Evolutionary conservation across 1,140 invertebrate genomes (phyloP), one percentile per base, ranked within the genome.

Genomic region (Dreissena polymorpha): DNA sequence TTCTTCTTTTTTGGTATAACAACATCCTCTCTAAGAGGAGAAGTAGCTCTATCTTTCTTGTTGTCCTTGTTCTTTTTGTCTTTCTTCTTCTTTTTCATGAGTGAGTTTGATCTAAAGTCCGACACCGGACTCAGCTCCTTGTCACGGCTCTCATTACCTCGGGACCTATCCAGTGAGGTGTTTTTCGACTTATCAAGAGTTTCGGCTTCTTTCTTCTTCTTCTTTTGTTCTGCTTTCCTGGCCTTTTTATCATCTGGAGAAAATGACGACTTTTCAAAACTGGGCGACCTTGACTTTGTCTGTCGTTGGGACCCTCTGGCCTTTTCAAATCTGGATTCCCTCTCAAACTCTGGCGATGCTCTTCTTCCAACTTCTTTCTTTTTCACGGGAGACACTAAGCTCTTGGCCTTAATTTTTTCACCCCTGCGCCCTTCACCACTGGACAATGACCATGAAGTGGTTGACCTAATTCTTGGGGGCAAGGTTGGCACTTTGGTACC

Each of bases 11-110:
- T 53, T 65, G 82, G 74, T 23, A 29, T 21, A 51, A 81, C 75
- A 39, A 21, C 53, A n/a, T 85, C 70, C 18, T 87, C 84, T n/a
- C 57, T 25, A 39, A 39, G 81, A n/a, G 60, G 67, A 53, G 77
- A 83, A 0, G 77, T 10, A 63, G 85, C 86, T 60, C 76, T 49
- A n/a, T 78, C 77, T 25, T 80, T 68, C 55, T 80, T 85, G 50
- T 87, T 87, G 7, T 85, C 67, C 21, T 84, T 84, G 60, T 86
- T 86, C 29, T 86, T 86, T 27, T 86, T 74, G n/a, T 86, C 81
- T 65, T 85, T 86, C 29, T 73, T 74, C 65, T 85, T 85, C 64
- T 70, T 73, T 10, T 53, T 55, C 0, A 25, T 39, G n/a, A 72
- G 81, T 6, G 81, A 83, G 16, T 69, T 60, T 64, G 75, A 72